Evolutionary conservation across 2,113 vertebrate genomes (phyloP).

Genomic region (Sander lucioperca): DNA sequence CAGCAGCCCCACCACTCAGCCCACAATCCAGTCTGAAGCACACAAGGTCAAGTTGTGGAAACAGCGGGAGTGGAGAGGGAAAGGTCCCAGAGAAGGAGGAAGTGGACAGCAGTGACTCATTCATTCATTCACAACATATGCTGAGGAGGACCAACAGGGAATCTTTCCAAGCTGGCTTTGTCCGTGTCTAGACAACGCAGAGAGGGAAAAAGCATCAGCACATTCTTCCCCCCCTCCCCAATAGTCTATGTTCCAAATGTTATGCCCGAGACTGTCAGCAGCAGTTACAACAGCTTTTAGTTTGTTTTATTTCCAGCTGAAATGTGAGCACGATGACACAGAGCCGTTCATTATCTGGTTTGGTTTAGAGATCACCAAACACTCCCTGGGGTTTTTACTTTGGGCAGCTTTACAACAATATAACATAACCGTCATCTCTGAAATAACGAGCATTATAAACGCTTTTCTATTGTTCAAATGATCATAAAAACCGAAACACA

Average conservation of each 20-base stretch:
- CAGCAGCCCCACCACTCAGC: background rate
- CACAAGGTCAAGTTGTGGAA: slow-evolving; percentile 61
- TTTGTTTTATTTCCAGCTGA: slow-evolving; percentile 25
- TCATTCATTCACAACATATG: slow-evolving; percentile 75
- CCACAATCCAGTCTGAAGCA: slow-evolving; percentile 32
- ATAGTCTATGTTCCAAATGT: slow-evolving; percentile 8
- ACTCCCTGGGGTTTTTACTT: background rate
- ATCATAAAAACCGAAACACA: background rate
- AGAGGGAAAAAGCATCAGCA: slow-evolving; percentile 33
- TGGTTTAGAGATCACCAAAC: background rate
- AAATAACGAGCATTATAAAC: background rate
- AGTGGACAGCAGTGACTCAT: slow-evolving; percentile 34
- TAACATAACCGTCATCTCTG: background rate
- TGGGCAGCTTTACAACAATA: background rate
- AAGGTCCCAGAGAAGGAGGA: background rate
- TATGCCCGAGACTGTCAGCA: slow-evolving; percentile 24
- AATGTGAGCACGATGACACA: background rate
- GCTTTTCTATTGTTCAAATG: background rate
- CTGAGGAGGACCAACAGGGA: slow-evolving; percentile 13
- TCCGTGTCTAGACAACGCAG: slow-evolving; percentile 64
- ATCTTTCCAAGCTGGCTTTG: slow-evolving; percentile 46
- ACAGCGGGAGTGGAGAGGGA: background rate
- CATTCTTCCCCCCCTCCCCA: background rate
- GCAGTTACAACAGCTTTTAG: background rate
- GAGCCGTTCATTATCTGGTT: background rate